Base-by-base conservation (phyloP, 2,797 vertebrate species). In the Halcyon chelicuti region DNA sequence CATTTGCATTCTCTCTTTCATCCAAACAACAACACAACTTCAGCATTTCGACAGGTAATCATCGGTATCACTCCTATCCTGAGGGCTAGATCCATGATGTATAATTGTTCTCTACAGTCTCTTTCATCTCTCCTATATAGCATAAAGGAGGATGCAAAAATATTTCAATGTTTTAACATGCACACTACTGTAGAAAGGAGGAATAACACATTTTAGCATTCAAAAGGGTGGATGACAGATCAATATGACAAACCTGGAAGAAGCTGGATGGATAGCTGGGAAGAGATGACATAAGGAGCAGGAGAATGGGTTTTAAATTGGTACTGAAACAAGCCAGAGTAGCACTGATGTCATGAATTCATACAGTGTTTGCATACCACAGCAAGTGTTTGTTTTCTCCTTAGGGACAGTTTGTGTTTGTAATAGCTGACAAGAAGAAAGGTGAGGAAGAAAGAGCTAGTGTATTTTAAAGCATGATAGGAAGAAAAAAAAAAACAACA, bases 1-100 rank as follows among this genome's bases (percentile, higher is more conserved):
- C 60, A 95, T 97, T 96, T 95, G 66, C 93, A 97, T 96, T 95
- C 81, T 76, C 76, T 75, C 76, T 95, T 95, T 96, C 77, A 97
- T 95, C 77, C 66, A 61, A 70, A 83, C 84, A 89, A 13, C 87
- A 96, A 1, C 80, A 86, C 15, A 62, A 96, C 68, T 88, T 88
- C 46, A 78, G 71, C 67, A 31, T 75, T 94, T 94, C 25, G 40
- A 96, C 93, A 89, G 93, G 94, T 76, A 95, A 94, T 95, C 90
- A 93, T 90, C 65, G 57, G 77, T 17, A 82, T 71, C 88, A 25
- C 79, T 93, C 82, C 91, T 95, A 66, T 96, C 94, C 95, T 93
- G 87, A 93, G 94, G 92, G 94, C 77, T 91, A 15, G 84, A 91
- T 78, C 77, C 84, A 7, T 10, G 63, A 60, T 10, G 46, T 51